Evolutionary conservation across 2,113 vertebrate genomes (phyloP), one percentile per base, ranked within the genome.

Genomic region (Atrichornis clamosus): DNA sequence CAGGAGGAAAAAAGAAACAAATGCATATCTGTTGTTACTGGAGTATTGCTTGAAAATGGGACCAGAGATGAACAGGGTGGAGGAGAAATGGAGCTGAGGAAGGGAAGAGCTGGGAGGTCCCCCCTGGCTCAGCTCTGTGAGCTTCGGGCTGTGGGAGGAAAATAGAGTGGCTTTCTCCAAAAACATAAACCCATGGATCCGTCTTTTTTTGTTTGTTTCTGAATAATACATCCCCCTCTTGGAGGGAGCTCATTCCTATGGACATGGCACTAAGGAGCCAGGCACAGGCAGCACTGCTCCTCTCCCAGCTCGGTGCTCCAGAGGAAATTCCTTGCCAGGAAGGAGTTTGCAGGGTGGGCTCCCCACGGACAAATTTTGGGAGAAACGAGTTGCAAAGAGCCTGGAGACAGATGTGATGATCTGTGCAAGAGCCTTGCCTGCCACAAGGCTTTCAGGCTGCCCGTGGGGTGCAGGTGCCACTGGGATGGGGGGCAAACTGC

Each of bases 231-330:
- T 33, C 30, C 14, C 62, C 28, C 26, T 32, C 41, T 58, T 35
- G 46, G 63, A 88, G 32, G 39, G 59, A 77, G n/a, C 7, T 44
- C 37, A 5, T 46, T 62, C 58, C 33, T 60, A n/a, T 35, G 60
- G 33, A 21, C 35, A 10, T 11, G 47, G 65, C 75, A 32, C 17
- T 44, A 15, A 68, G 65, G 70, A 78, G n/a, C n/a, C 83, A 73
- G 62, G n/a, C 32, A 50, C 26, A 50, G 15, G 42, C 64, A 32
- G 9, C 37, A 53, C 30, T n/a, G 49, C 23, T 62, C 37, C 24
- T 53, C 46, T 84, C 50, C 1, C 3, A 35, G 44, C 13, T 50
- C 1, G 0, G 2, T 1, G 26, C 41, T 78, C 60, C 1, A 1
- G 50, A 35, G n/a, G 64, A 28, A 87, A 15, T 4, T 47, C 59